Base-by-base conservation (phyloP, 2,797 vertebrate genomes). In the Choloepus didactylus region DNA sequence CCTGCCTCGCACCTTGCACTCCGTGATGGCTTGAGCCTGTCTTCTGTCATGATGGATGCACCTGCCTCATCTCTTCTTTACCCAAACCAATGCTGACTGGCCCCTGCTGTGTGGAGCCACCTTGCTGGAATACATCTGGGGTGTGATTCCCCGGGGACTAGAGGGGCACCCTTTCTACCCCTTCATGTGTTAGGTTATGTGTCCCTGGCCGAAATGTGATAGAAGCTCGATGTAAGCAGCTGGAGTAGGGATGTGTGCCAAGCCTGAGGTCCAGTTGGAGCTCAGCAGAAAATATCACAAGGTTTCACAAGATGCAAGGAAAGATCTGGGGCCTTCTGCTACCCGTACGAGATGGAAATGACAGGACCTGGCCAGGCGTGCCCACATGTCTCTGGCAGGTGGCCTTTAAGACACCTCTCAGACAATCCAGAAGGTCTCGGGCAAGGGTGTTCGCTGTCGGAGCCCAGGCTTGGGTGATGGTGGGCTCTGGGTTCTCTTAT, bases 251-350 rank as follows among this genome's bases (percentile, higher is more conserved):
- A 18, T 3, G 3, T 15, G 5, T 21, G 51, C 83, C 56, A 72
- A 59, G 38, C 18, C 62, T 18, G 6, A 35, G 44, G 16, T 31
- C 35, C 11, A n/a, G 46, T 18, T 10, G 1, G 2, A 19, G 16
- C 54, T 86, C 62, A 60, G 94, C 72, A 67, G 81, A 79, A 88
- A 31, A 69, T 62, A n/a, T 67, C n/a, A 21, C 27, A 87, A 46
- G 54, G 64, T 73, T 51, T 87, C 66, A 35, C 54, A 59, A 59
- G 87, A n/a, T 75, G 31, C 38, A 10, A 35, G n/a, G 73, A 35
- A n/a, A 14, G 29, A 35, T 44, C 23, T 44, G 38, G 59, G 7
- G 10, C 7, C 29, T 56, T 46, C 38, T 19, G 15, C 88, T 85
- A 4, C 60, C 49, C 60, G 25, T 10, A 3, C 16, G 64, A 29